Base-by-base conservation (phyloP, 2,888 invertebrate species). In the Drosophila multiciliata region DNA sequence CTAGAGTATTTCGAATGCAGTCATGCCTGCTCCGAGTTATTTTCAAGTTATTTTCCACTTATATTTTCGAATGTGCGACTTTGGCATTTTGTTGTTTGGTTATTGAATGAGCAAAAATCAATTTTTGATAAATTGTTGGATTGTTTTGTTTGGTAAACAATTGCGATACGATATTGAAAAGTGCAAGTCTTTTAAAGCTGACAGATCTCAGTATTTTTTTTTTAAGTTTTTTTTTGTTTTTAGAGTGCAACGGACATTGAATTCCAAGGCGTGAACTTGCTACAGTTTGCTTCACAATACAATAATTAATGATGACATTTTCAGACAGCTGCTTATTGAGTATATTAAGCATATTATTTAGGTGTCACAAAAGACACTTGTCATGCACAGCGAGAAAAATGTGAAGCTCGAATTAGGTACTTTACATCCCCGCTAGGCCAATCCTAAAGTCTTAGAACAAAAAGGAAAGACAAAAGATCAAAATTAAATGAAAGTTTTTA, bases 301-400 rank as follows among this genome's bases (percentile, higher is more conserved):
- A 70, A 84, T 84, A 84, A 84, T 84, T 77, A 87, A 84, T 80
- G 87, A 78, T 80, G 84, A 78, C 82, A 87, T 73, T 68, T 73
- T 52, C 5, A 38, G 38, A 61, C 73, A 62, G 70, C 66, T 60
- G 77, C 66, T 80, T 73, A 73, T 78, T 66, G 45, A 38, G 55
- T 50, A 67, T 58, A 66, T 63, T 53, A 53, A 69, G 62, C 59
- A 64, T 63, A 65, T 58, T 66, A 63, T 73, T 55, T 54, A 73
- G 59, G 78, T 62, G 64, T 45, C 45, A 26, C 26, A 11, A 23
- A 23, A 36, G 60, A 15, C 12, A 32, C 42, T 61, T 40, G 55
- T 36, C 53, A n/a, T 53, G 45, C 12, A 17, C 32, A 38, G 36
- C n/a, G 45, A n/a, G 57, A 54, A 45, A 45, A 45, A 23, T 23